phyloP scores from a whole-genome alignment of 64 coral and sea anemone species.

The Stichodactyla mertensii region DNA sequence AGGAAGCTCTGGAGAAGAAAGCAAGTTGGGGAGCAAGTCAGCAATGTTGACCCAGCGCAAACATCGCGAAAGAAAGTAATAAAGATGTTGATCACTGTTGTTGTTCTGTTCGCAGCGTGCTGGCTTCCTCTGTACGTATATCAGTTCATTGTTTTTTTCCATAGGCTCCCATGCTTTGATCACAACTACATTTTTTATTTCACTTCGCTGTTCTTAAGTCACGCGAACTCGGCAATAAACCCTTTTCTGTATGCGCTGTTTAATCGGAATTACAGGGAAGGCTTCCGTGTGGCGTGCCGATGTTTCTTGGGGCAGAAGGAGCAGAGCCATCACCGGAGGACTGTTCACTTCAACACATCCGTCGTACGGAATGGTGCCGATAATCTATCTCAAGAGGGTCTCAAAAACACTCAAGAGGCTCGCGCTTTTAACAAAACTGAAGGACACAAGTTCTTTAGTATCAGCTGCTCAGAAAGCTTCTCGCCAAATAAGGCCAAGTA shows the following conservation, averaged over 20 bases:
- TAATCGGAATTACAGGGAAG: slow-evolving; percentile 72
- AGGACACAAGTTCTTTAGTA: background rate
- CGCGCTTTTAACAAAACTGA: background rate
- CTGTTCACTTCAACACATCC: background rate
- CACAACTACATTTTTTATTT: slow-evolving; percentile 67
- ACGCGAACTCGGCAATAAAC: slow-evolving; percentile 73
- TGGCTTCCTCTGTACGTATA: slow-evolving; percentile 74
- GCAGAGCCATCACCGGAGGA: background rate
- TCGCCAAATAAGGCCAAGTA: background rate
- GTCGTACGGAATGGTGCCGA: background rate
- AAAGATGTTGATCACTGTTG: slow-evolving; percentile 83
- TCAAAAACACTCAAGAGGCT: background rate
- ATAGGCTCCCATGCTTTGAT: slow-evolving; percentile 46
- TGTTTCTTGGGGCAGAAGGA: slow-evolving; percentile 25
- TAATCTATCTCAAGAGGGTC: background rate
- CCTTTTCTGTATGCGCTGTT: slow-evolving; percentile 73
- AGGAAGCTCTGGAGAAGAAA: slow-evolving; percentile 71
- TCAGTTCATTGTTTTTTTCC: slow-evolving; percentile 60
- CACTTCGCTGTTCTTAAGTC: slow-evolving; percentile 61
- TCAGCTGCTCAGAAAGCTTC: background rate
- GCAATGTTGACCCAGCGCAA: slow-evolving; percentile 39
- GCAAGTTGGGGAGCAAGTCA: slow-evolving; percentile 44
- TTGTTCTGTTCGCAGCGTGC: slow-evolving; percentile 52
- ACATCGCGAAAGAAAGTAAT: slow-evolving; percentile 72
- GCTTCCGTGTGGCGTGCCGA: slow-evolving; percentile 61